A percentile compares a stretch with the other conserved stretches of the same genome.
Conservation (phyloP, 2,113 vertebrate genomes). For the Riparia riparia region DNA sequence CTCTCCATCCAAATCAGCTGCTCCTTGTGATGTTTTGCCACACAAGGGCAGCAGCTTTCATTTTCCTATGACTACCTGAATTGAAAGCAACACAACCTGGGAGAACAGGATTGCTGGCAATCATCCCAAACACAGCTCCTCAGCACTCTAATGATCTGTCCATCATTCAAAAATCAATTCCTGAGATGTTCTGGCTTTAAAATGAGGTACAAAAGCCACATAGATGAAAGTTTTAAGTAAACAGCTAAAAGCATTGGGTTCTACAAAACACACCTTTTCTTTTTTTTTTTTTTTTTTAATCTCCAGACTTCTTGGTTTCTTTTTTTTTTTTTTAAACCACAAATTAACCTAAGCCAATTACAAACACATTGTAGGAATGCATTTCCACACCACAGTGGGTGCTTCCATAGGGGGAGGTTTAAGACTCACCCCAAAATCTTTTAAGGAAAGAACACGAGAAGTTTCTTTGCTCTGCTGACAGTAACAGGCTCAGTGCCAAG, state of each 20-base stretch:
- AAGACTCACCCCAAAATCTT: too few species aligned
- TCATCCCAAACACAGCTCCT: background rate
- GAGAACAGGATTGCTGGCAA: background rate
- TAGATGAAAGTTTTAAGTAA: background rate
- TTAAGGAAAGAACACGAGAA: too few species aligned
- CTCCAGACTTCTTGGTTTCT: background rate
- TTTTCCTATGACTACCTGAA: background rate
- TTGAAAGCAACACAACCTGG: background rate
- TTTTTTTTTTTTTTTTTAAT: background rate
- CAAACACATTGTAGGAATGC: background rate
- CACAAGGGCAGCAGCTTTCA: background rate
- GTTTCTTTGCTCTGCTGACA: too few species aligned
- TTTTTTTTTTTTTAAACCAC: background rate
- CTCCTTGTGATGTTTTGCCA: background rate
- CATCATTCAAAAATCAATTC: slow-evolving; percentile 22
- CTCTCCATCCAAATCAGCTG: slow-evolving; percentile 20
- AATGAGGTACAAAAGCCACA: slow-evolving; percentile 2
- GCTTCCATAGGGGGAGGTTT: too few species aligned
- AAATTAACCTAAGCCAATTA: background rate
- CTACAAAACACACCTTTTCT: background rate
- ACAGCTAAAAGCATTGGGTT: background rate
- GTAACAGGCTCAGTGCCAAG: too few species aligned
- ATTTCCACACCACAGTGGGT: too few species aligned
- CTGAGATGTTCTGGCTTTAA: background rate
- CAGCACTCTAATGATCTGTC: background rate